These are phyloP conservation scores for Linurgus olivaceus DNA, from an alignment of 2,797 vertebrate genomes.

Conservation along the genomic window DNA sequence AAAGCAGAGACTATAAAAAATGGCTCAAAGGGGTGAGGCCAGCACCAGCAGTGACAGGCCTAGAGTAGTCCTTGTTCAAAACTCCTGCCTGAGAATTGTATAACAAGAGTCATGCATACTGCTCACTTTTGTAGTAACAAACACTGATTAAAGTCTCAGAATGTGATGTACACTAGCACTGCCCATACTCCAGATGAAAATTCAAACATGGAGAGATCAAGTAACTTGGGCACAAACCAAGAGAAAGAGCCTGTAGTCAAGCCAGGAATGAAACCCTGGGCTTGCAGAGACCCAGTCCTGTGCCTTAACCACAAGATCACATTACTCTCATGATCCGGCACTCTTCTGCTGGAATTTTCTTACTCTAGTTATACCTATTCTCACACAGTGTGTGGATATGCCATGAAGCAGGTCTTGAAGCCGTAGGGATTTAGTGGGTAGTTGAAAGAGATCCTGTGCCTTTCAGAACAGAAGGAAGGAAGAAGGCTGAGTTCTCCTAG, in stretches of 20 bases:
- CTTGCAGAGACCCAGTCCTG: neutral
- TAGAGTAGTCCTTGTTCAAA: neutral
- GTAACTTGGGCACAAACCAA: neutral
- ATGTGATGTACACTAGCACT: neutral
- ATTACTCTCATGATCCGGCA: neutral
- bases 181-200: neutral
- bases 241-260: neutral
- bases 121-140: neutral
- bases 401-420: neutral
- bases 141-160: neutral
- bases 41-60: neutral
- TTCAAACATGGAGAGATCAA: neutral
- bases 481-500: slow-evolving; percentile 4
- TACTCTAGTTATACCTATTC: neutral
- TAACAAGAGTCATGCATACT: neutral
- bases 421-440: neutral
- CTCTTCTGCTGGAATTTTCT: neutral
- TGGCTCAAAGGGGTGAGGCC: neutral
- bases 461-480: slow-evolving; percentile 39
- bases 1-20: neutral
- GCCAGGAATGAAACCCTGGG: neutral
- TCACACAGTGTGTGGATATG: neutral
- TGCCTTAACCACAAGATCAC: neutral
- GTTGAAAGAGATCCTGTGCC: neutral
- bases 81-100: neutral